These are phyloP conservation scores for Gonocerus acuteangulatus DNA, from an alignment of 2,888 invertebrate genomes.

Conservation along the genomic window DNA sequence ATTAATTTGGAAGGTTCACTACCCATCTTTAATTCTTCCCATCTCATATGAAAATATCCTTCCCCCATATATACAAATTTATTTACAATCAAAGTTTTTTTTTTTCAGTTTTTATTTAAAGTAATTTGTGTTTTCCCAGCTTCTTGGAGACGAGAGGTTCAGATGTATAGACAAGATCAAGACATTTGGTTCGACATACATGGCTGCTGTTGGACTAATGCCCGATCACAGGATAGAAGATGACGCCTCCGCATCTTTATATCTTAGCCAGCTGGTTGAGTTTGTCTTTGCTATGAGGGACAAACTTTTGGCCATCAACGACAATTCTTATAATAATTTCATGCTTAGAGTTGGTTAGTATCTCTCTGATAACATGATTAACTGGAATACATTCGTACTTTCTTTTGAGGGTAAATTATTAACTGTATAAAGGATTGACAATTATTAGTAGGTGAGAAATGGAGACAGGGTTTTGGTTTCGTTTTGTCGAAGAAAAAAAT, in stretches of 20 bases:
- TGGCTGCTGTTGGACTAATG: constrained; percentile 85
- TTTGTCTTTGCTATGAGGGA: constrained; percentile 85
- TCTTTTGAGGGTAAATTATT: too few species aligned
- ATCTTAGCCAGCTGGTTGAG: constrained; percentile 75
- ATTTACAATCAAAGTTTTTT: too few species aligned
- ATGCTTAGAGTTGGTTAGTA: constrained; percentile 80
- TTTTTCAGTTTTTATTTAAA: too few species aligned
- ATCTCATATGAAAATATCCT: too few species aligned
- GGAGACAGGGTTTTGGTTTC: too few species aligned
- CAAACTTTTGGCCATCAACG: constrained; percentile 76
- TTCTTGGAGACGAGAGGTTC: constrained; percentile 77
- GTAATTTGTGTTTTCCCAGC: constrained; percentile 45
- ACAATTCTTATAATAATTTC: constrained; percentile 87
- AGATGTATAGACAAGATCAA: constrained; percentile 86
- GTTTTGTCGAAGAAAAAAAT: too few species aligned
- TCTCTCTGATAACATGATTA: background rate
- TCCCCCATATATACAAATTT: too few species aligned
- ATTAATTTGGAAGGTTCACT: too few species aligned
- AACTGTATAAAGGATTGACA: too few species aligned
- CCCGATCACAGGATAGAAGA: constrained; percentile 68
- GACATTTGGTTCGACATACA: constrained; percentile 86
- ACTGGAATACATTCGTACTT: background rate
- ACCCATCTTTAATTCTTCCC: too few species aligned
- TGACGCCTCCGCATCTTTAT: constrained; percentile 55
- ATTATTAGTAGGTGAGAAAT: too few species aligned